phyloP scores from a whole-genome alignment of 2,113 vertebrate genomes.

The Helogale parvula region DNA sequence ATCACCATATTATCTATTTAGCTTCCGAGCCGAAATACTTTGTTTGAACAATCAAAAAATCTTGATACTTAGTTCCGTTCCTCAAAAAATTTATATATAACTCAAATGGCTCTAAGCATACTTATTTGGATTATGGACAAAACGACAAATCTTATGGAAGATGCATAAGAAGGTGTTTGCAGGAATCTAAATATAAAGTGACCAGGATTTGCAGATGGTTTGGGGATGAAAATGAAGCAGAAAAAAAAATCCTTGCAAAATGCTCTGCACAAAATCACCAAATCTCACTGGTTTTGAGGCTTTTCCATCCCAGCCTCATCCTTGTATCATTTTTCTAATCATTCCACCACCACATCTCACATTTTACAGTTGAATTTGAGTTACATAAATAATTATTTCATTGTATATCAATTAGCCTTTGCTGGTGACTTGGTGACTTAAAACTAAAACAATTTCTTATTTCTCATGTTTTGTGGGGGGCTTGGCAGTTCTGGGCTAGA shows the following conservation, averaged over 20 bases:
- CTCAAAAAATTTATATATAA: conserved; percentile 1
- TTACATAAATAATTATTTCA: conserved; percentile 11
- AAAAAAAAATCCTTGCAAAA: neutral
- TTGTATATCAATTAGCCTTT: neutral
- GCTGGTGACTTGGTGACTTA: neutral
- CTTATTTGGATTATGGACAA: conserved; percentile 21
- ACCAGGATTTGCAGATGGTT: conserved; percentile 20
- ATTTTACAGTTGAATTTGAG: conserved; percentile 39
- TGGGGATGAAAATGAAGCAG: neutral
- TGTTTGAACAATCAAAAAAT: conserved; percentile 12
- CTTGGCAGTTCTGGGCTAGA: neutral
- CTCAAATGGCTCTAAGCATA: neutral
- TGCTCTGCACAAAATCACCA: neutral
- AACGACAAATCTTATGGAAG: neutral
- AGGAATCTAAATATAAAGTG: neutral
- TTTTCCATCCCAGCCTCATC: neutral
- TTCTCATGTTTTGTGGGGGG: neutral
- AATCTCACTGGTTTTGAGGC: neutral
- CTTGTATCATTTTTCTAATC: conserved; percentile 2
- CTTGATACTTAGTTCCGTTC: neutral
- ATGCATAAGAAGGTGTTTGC: neutral
- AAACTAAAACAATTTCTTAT: conserved; percentile 26
- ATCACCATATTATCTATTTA: neutral
- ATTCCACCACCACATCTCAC: neutral
- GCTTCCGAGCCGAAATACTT: neutral